phyloP scores from a whole-genome alignment of 2,113 vertebrate genomes.

The Beaufortia kweichowensis region DNA sequence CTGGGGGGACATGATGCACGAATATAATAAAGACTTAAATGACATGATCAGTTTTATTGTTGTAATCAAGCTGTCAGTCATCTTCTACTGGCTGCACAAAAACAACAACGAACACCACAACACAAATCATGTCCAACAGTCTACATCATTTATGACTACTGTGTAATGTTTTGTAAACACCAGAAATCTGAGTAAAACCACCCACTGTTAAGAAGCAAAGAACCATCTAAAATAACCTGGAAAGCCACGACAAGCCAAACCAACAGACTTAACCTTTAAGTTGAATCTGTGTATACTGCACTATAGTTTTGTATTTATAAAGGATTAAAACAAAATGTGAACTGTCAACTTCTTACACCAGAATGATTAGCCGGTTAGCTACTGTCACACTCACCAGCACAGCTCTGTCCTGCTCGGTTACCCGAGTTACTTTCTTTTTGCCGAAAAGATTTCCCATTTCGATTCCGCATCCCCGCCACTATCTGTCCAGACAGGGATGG shows the following conservation, averaged over 20 bases:
- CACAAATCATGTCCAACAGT: background rate
- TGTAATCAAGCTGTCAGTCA: too few species aligned
- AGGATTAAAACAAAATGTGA: background rate
- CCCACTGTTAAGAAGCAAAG: background rate
- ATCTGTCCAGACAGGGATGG: conserved; percentile 18
- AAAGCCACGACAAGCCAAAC: background rate
- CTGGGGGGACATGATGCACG: background rate
- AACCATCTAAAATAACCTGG: background rate
- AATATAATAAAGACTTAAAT: too few species aligned
- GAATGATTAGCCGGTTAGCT: conserved; percentile 38
- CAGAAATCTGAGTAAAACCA: background rate
- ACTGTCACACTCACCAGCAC: conserved; percentile 76
- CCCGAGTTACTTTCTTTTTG: conserved; percentile 85
- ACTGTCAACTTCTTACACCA: background rate
- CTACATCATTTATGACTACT: background rate
- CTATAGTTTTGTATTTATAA: background rate
- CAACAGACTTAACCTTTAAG: background rate
- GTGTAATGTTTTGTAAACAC: background rate
- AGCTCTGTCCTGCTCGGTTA: conserved; percentile 90
- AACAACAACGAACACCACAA: too few species aligned
- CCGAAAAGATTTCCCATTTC: conserved; percentile 91
- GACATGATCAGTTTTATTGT: too few species aligned
- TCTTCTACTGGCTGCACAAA: too few species aligned
- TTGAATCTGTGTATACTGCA: background rate
- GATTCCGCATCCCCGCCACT: conserved; percentile 60